A percentile compares a stretch with the other conserved stretches of the same genome.
phyloP scores from a whole-genome alignment of 1,140 invertebrate species.

The Hyles vespertilio region DNA sequence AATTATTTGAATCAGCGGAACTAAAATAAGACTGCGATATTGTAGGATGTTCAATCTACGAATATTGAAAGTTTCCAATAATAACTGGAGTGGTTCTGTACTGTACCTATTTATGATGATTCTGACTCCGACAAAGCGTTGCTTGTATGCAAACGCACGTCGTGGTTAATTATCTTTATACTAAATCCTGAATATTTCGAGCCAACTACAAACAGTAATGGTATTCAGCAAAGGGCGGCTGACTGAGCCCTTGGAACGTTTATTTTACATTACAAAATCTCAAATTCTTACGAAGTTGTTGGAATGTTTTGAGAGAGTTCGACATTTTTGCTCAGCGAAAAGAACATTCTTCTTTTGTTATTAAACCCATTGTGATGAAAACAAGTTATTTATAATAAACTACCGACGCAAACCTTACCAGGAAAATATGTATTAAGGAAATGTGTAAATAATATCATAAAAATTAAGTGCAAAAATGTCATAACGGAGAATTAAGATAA shows the following conservation, averaged over 20 bases:
- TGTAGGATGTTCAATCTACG: constrained; percentile 21
- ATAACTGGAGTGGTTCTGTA: constrained; percentile 32
- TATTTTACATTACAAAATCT: constrained; percentile 35
- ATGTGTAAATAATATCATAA: no score
- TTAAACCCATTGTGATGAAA: constrained; percentile 23
- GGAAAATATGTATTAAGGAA: no score
- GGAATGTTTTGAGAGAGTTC: constrained; percentile 34
- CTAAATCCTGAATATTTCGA: not conserved
- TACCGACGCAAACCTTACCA: no score
- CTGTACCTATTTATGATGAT: constrained; percentile 22
- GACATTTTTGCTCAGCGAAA: constrained; percentile 33
- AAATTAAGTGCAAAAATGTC: no score
- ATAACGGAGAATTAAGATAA: no score
- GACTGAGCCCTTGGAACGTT: constrained; percentile 20
- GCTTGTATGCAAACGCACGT: not conserved
- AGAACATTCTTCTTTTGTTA: constrained; percentile 28
- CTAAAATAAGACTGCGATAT: constrained; percentile 21
- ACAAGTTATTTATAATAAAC: not conserved
- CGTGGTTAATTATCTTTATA: not conserved
- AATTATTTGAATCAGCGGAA: constrained; percentile 17
- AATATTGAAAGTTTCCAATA: constrained; percentile 30
- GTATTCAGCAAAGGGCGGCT: constrained; percentile 5
- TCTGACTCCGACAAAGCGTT: constrained; percentile 9
- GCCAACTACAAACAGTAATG: constrained; percentile 2
- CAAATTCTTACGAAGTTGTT: constrained; percentile 32